Conservation (phyloP, 2,888 invertebrate species). For the Lasioglossum oenotherae region DNA sequence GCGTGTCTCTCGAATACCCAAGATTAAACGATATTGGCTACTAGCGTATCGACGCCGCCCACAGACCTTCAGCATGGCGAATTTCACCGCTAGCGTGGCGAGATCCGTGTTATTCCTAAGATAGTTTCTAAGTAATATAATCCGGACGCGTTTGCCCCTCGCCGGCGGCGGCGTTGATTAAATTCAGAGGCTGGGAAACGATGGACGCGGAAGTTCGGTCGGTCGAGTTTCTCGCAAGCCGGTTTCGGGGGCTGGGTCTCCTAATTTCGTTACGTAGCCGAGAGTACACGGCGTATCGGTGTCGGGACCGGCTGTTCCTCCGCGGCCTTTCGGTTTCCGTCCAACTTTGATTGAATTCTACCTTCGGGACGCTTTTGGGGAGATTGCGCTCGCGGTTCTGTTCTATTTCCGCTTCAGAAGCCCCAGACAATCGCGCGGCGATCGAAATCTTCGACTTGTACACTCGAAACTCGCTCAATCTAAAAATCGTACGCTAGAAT, state of each 20-base stretch:
- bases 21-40: conserved; percentile 45
- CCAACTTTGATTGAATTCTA: conserved; percentile 57
- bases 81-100: conserved; percentile 42
- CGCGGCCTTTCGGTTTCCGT: conserved; percentile 7
- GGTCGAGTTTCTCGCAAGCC: conserved; percentile 51
- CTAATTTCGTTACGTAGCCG: conserved; percentile 64
- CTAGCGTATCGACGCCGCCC: conserved; percentile 26
- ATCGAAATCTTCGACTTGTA: background rate
- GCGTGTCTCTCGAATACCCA: background rate
- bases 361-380: background rate
- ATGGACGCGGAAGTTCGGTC: conserved; percentile 58
- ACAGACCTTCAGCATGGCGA: conserved; percentile 9
- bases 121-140: conserved; percentile 79
- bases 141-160: conserved; percentile 47
- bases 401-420: background rate
- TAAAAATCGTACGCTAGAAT: background rate
- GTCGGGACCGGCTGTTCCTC: conserved; percentile 14
- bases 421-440: background rate
- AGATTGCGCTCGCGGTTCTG: background rate
- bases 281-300: conserved; percentile 21
- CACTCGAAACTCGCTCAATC: background rate
- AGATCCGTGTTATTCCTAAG: conserved; percentile 66
- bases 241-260: conserved; percentile 23
- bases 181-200: conserved; percentile 71
- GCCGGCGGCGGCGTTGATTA: conserved; percentile 72